Evolutionary conservation across 2,888 invertebrate genomes (phyloP), one percentile per base, ranked within the genome.

Genomic region (Heteropelma amictum): DNA sequence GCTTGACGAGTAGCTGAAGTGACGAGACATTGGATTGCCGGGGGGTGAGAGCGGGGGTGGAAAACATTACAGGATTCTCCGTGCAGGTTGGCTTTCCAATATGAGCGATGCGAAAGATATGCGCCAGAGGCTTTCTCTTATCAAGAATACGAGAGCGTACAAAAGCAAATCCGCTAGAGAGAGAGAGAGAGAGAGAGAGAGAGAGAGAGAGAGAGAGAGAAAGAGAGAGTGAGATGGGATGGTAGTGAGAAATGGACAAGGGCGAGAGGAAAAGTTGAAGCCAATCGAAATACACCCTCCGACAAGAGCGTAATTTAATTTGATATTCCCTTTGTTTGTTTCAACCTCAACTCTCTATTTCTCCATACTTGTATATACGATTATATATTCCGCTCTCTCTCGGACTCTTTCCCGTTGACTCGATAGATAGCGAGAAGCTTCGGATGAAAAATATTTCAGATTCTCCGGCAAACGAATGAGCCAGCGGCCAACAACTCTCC

Each of bases 261-360:
- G 26, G 23, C 12, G 28, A 28, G 23, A 47, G 6, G 10, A n/a
- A 12, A 8, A 17, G 26, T 10, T 14, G 14, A 67, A 56, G 67
- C 71, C 63, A 68, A 76, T 76, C 67, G 71, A 76, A 72, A 76
- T 68, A 72, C 56, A 76, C 45, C 45, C 51, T 68, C 75, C 63
- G 42, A 72, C 77, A 76, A 56, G 61, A 61, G 65, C 78, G 82
- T 81, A 84, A 83, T 85, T 83, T 82, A 83, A 85, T 84, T 84
- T 82, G 83, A 84, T 83, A 85, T 84, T 80, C 82, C 82, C 83
- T 84, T 84, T 85, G 84, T 84, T 78, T 77, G 75, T 58, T 67
- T 65, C 56, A 42, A 56, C 72, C 65, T 26, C 30, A 8, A 45
- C 23, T 58, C 54, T 21, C 26, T 19, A 14, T 38, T n/a, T n/a